Evolutionary conservation across 1,140 invertebrate species (phyloP).

Genomic region (Latrodectus geometricus): DNA sequence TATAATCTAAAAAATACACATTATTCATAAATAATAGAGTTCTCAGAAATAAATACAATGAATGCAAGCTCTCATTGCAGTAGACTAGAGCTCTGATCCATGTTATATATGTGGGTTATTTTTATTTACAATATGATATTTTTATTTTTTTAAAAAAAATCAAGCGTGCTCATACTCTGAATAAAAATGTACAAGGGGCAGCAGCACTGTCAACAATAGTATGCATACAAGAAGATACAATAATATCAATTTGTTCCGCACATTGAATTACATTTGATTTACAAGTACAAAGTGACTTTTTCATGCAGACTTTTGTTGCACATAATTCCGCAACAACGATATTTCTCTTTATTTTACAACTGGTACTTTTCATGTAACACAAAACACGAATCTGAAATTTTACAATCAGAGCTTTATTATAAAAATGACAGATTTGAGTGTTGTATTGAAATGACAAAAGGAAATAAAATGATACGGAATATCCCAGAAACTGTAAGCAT

Average conservation of each 20-base stretch:
- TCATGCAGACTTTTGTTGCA: conserved; percentile 40
- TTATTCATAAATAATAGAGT: too few relatives aligned
- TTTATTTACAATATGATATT: conserved; percentile 45
- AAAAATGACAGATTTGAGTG: not conserved
- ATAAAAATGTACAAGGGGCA: conserved; percentile 42
- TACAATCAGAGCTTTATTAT: not conserved
- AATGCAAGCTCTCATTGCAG: not conserved
- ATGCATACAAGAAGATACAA: conserved; percentile 50
- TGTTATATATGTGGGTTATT: conserved; percentile 13
- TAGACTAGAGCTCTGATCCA: not conserved
- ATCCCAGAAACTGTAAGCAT: not conserved
- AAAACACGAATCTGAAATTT: not conserved
- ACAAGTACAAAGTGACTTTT: conserved; percentile 55
- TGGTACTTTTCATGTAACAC: not conserved
- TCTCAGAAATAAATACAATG: too few relatives aligned
- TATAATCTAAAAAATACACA: too few relatives aligned
- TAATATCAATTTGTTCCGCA: conserved; percentile 50
- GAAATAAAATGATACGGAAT: not conserved
- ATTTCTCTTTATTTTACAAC: not conserved
- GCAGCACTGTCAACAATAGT: conserved; percentile 27
- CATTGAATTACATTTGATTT: conserved; percentile 54
- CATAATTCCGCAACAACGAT: conserved; percentile 43
- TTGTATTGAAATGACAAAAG: not conserved
- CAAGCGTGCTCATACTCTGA: conserved; percentile 45
- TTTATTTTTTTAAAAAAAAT: conserved; percentile 25